These are phyloP conservation scores for Uria lomvia DNA, from an alignment of 2,113 vertebrate species.

Conservation along the genomic window DNA sequence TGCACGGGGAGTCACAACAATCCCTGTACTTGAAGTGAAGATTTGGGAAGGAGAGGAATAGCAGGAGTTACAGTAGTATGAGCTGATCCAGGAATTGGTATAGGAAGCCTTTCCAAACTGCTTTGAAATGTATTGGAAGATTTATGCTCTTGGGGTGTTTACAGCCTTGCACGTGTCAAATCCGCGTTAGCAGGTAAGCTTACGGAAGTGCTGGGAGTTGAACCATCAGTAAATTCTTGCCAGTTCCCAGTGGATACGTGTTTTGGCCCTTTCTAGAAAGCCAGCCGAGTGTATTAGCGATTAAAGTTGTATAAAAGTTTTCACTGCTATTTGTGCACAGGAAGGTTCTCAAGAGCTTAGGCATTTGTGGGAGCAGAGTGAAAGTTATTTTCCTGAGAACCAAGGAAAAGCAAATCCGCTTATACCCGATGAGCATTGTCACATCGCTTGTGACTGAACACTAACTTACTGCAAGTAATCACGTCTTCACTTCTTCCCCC, in stretches of 20 bases:
- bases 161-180: background rate
- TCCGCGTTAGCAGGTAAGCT: background rate
- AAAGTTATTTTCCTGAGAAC: background rate
- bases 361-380: background rate
- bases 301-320: background rate
- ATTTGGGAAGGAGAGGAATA: background rate
- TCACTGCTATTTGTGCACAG: background rate
- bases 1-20: background rate
- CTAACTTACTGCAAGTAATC: background rate
- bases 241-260: background rate
- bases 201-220: rapidly evolving
- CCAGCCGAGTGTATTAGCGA: background rate
- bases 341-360: background rate
- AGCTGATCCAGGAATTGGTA: background rate
- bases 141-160: background rate
- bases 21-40: background rate
- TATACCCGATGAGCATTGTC: background rate
- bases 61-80: background rate
- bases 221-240: background rate
- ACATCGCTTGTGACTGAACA: background rate
- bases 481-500: background rate
- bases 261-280: background rate
- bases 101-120: background rate
- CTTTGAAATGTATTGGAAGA: background rate
- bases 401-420: background rate